Evolutionary conservation across 2,113 vertebrate species (phyloP).

Genomic region (Megaceryle maxima): DNA sequence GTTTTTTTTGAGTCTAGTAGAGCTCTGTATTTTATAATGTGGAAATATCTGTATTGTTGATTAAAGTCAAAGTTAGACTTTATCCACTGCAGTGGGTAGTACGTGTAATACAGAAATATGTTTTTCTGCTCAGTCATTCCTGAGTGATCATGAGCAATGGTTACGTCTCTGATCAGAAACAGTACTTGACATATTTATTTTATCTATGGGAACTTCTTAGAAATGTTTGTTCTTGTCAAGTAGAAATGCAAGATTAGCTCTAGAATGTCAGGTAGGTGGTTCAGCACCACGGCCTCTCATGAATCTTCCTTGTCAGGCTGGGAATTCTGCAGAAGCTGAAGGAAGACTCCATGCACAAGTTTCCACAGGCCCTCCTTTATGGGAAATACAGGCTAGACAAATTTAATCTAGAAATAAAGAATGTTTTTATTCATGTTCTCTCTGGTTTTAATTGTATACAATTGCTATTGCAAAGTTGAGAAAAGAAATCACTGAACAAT

Average conservation of each 20-base stretch:
- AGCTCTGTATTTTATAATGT: background rate
- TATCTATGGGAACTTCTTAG: background rate
- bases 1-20: background rate
- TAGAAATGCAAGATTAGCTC: background rate
- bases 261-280: background rate
- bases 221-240: background rate
- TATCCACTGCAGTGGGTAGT: background rate
- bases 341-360: background rate
- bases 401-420: background rate
- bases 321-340: background rate
- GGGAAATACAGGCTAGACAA: background rate
- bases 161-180: background rate
- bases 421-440: background rate
- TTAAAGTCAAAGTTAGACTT: background rate
- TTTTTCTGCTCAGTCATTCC: background rate
- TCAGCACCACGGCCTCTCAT: background rate
- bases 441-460: background rate
- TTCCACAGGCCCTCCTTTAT: background rate
- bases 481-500: background rate
- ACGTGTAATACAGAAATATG: background rate
- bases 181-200: background rate
- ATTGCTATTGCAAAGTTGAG: background rate
- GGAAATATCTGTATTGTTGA: background rate
- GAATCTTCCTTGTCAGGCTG: background rate
- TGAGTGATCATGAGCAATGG: background rate